Conservation (phyloP, 2,113 vertebrate species). For the Microcebus murinus region DNA sequence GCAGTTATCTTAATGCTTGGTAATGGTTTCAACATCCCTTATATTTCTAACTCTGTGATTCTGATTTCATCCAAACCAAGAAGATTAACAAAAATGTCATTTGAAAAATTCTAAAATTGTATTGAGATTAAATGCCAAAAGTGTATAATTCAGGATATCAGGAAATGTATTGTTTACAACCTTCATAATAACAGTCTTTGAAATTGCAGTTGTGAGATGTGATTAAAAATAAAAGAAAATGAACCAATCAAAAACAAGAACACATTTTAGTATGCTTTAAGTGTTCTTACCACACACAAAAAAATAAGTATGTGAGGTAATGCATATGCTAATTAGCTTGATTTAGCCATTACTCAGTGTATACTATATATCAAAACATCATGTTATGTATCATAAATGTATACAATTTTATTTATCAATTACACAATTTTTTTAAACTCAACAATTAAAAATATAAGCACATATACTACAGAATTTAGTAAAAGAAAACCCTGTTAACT, state of each 20-base stretch:
- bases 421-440: background rate
- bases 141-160: conserved; percentile 10
- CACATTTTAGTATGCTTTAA: background rate
- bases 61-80: conserved; percentile 1
- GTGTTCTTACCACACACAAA: background rate
- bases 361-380: background rate
- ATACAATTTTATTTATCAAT: background rate
- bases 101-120: conserved; percentile 5
- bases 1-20: background rate
- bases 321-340: background rate
- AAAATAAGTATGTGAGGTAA: background rate
- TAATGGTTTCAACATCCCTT: background rate
- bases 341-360: background rate
- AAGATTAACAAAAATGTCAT: background rate
- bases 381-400: background rate
- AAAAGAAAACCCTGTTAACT: background rate
- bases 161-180: background rate
- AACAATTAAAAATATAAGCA: background rate
- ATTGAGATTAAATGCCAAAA: conserved; percentile 16
- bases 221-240: conserved; percentile 37
- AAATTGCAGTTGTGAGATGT: background rate
- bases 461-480: background rate
- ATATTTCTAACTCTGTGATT: conserved; percentile 11
- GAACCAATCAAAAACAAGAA: conserved; percentile 4
- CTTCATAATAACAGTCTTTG: conserved; percentile 14